phyloP scores from a whole-genome alignment of 2,797 vertebrate genomes.

The Pogonophryne albipinna region DNA sequence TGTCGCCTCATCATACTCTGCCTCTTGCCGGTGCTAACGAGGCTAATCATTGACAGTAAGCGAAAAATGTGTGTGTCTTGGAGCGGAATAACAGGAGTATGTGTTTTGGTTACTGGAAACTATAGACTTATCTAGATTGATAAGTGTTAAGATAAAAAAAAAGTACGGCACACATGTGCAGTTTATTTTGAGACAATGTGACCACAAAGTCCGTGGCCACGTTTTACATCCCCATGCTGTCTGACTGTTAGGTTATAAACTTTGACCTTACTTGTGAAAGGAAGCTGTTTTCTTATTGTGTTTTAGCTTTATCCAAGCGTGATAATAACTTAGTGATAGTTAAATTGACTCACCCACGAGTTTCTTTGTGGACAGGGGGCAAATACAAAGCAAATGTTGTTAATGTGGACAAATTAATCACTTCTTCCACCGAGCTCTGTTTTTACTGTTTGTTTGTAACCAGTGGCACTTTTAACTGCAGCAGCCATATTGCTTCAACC shows the following conservation, averaged over 20 bases:
- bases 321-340: not conserved
- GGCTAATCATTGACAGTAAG: not conserved
- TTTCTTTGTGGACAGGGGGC: not conserved
- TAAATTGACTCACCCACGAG: not conserved
- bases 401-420: not conserved
- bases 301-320: no score
- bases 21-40: constrained; percentile 13
- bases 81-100: not conserved
- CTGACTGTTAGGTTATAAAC: not conserved
- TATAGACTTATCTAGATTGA: no score
- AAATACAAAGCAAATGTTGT: not conserved
- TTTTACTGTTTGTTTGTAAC: not conserved
- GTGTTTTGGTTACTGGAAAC: not conserved
- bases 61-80: not conserved
- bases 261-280: not conserved
- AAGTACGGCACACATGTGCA: no score
- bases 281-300: not conserved
- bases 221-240: not conserved
- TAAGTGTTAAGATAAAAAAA: not conserved
- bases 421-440: constrained; percentile 1
- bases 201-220: not conserved
- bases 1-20: accelerated
- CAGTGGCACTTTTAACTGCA: not conserved
- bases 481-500: constrained; percentile 24
- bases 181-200: not conserved